Conservation (phyloP, 2,888 invertebrate genomes). For the Acanthosoma haemorrhoidale region DNA sequence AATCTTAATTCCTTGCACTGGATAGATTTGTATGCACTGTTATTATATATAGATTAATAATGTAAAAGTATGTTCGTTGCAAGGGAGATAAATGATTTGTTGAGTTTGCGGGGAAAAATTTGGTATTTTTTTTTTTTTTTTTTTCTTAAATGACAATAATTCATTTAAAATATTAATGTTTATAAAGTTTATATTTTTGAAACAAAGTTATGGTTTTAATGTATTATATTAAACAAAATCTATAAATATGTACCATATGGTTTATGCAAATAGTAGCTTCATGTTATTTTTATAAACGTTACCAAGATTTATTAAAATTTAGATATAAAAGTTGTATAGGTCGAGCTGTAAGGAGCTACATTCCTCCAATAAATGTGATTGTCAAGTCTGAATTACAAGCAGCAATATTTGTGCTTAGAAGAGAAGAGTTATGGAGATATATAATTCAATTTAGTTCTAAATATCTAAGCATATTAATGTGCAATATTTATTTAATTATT, state of each 20-base stretch:
- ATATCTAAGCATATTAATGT: not conserved
- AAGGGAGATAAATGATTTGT: not conserved
- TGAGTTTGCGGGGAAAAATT: not conserved
- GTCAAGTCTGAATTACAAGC: not conserved
- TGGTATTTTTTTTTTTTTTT: not conserved
- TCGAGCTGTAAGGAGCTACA: conserved; percentile 6
- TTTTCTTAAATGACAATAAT: not conserved
- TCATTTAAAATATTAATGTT: not conserved
- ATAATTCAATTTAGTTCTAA: not conserved
- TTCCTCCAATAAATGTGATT: conserved; percentile 3
- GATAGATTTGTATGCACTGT: not conserved
- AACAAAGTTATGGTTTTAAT: not conserved
- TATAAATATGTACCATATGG: not conserved
- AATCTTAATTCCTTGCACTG: not conserved
- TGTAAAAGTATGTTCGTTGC: not conserved
- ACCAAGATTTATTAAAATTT: not conserved
- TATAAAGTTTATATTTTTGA: not conserved
- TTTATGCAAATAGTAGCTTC: not conserved
- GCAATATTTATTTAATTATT: conserved; percentile 9
- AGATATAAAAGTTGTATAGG: not conserved
- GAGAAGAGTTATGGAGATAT: not conserved
- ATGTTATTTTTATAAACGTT: conserved; percentile 2
- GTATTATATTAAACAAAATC: no score
- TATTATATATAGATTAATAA: not conserved
- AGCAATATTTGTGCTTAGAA: conserved; percentile 4